Evolutionary conservation across 2,888 invertebrate species (phyloP).

Genomic region (Drosophila longiperda): DNA sequence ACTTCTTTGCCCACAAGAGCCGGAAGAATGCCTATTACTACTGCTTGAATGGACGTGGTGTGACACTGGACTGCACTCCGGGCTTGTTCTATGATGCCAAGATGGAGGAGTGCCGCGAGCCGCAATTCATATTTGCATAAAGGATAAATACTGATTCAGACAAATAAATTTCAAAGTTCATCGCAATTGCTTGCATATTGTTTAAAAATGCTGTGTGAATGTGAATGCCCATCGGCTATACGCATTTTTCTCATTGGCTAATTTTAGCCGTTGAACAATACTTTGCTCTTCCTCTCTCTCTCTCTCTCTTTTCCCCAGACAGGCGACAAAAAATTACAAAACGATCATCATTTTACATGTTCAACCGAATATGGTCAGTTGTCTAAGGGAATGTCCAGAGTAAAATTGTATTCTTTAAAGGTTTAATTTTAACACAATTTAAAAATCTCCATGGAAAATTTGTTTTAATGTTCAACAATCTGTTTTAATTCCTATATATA

Average conservation of each 20-base stretch:
- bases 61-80: constrained; percentile 82
- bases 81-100: constrained; percentile 79
- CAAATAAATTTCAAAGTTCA: constrained; percentile 58
- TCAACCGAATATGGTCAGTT: not conserved
- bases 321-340: constrained; percentile 41
- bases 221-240: constrained; percentile 14
- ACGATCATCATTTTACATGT: constrained; percentile 1
- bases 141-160: constrained; percentile 17
- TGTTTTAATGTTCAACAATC: not conserved
- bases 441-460: not conserved
- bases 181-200: constrained; percentile 48
- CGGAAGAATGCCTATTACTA: constrained; percentile 76
- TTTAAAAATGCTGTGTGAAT: constrained; percentile 24
- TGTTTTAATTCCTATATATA: constrained; percentile 28
- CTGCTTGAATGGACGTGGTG: constrained; percentile 81
- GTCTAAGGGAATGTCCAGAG: not conserved
- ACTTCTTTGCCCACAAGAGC: constrained; percentile 72
- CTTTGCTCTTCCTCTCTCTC: constrained; percentile 18
- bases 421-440: not conserved
- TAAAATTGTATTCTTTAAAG: not conserved
- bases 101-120: constrained; percentile 75
- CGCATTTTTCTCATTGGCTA: constrained; percentile 43
- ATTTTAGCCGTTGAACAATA: constrained; percentile 46
- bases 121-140: constrained; percentile 52
- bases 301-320: constrained; percentile 28